Conservation (phyloP, 2,888 invertebrate species). For the Pyrochroa serraticornis region DNA sequence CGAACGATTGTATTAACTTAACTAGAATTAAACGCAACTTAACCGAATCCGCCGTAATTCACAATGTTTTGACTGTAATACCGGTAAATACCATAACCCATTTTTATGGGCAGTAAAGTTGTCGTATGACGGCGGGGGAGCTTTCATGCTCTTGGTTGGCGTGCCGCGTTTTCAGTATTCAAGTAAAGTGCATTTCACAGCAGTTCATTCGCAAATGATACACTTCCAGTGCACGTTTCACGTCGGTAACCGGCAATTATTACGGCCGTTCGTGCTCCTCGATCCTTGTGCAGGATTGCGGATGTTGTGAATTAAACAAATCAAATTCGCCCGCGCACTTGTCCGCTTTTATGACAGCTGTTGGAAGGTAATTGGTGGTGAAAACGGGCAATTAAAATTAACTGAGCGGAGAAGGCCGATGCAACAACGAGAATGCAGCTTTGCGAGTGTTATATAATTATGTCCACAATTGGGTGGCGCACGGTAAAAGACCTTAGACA, state of each 20-base stretch:
- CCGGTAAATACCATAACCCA: neutral
- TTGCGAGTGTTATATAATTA: too few species aligned
- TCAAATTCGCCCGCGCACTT: constrained; percentile 25
- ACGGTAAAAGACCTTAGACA: too few species aligned
- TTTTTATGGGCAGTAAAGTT: constrained; percentile 16
- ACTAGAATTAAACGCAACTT: too few species aligned
- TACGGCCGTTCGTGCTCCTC: constrained; percentile 31
- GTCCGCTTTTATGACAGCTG: constrained; percentile 26
- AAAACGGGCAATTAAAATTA: too few species aligned
- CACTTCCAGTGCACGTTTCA: constrained; percentile 34
- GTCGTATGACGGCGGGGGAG: constrained; percentile 13
- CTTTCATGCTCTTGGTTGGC: constrained; percentile 6
- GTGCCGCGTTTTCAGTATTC: constrained; percentile 14
- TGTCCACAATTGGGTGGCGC: too few species aligned
- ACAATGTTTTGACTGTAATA: constrained; percentile 7
- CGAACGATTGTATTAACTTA: too few species aligned
- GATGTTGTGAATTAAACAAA: constrained; percentile 31
- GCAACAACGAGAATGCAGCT: too few species aligned
- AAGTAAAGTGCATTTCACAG: constrained; percentile 22
- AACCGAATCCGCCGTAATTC: too few species aligned
- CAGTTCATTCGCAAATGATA: constrained; percentile 31
- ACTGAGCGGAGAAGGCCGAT: too few species aligned
- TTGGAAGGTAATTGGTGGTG: too few species aligned
- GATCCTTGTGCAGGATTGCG: constrained; percentile 30
- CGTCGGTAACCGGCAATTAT: constrained; percentile 29